Percentiles rank a stretch among this genome's conserved stretches.
phyloP scores from a whole-genome alignment of 2,888 invertebrate species.

The Drosophila barbarae region DNA sequence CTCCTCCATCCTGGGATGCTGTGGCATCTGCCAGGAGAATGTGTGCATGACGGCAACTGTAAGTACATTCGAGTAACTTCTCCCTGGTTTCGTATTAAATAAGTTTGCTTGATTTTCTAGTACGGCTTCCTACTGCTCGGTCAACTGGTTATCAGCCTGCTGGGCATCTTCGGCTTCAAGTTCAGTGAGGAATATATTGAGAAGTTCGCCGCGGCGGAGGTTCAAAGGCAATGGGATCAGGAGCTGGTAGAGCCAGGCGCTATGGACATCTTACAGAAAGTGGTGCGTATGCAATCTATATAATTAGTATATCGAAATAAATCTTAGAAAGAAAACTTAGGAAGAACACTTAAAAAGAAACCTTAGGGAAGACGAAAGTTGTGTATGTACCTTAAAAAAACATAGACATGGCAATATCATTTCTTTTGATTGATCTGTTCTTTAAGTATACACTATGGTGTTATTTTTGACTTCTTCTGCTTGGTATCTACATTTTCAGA shows the following conservation, averaged over 20 bases:
- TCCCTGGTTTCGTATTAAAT: background rate
- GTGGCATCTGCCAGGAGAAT: constrained; percentile 70
- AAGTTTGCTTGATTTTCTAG: constrained; percentile 79
- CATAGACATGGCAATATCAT: no score
- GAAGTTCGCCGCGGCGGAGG: constrained; percentile 80
- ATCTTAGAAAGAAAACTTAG: no score
- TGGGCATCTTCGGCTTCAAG: constrained; percentile 83
- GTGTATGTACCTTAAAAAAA: no score
- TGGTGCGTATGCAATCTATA: constrained; percentile 44
- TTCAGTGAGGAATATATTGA: constrained; percentile 82
- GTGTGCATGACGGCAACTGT: constrained; percentile 71
- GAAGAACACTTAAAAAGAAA: background rate
- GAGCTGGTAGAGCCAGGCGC: constrained; percentile 58
- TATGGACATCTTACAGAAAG: constrained; percentile 70
- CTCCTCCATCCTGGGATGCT: constrained; percentile 70
- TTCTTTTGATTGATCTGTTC: no score
- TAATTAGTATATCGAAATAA: no score
- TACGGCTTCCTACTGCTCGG: constrained; percentile 86
- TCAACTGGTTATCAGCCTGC: constrained; percentile 86
- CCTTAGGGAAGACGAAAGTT: background rate
- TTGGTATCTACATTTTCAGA: background rate
- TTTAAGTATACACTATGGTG: background rate
- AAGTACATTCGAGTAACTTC: constrained; percentile 36
- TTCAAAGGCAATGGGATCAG: constrained; percentile 80
- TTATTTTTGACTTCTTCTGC: background rate